Base-by-base conservation (phyloP, 1,140 invertebrate genomes). In the Sitophilus oryzae region DNA sequence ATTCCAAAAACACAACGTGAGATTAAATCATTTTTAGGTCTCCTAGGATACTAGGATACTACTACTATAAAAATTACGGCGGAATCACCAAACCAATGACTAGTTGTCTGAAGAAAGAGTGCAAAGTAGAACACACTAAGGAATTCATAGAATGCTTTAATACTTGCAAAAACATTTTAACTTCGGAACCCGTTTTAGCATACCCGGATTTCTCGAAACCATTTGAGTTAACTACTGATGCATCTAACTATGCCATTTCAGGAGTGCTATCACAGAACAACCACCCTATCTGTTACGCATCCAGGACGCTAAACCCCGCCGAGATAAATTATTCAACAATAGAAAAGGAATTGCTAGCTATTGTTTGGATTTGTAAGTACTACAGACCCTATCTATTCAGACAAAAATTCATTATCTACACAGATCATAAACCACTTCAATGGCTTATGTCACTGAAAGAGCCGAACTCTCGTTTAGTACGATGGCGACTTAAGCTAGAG, bases 371-470 rank as follows among this genome's bases (percentile, higher is more conserved):
- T 1, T 21, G 2, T 34, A 47, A 72, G 48, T 60, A 74, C 22
- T 77, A 76, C 48, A 46, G 66, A 48, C 61, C 64, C 9, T 80
- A 74, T 60, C 56, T 79, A 4, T 69, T 67, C 40, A 70, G 69
- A 9, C 66, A 20, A 37, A 61, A 70, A 36, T 79, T 78, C 51
- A 72, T 45, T 3, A 63, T 79, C 1, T 54, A 68, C 14, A 77
- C 75, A 0, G 75, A 80, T 58, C 73, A 79, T 52, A 63, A 65
- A 57, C 68, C 73, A 0, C 54, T 79, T 18, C 58, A 52, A 18
- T 78, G 71, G 69, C 49, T 78, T 1, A 62, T 67, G 4, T 67
- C 63, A 38, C 23, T 45, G 18, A 23, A n/a, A n/a, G n/a, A n/a
- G n/a, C n/a, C n/a, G n/a, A n/a, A n/a, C n/a, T n/a, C n/a, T n/a